Conservation (phyloP, 1,140 invertebrate genomes). For the Rhyacophila brunnea region DNA sequence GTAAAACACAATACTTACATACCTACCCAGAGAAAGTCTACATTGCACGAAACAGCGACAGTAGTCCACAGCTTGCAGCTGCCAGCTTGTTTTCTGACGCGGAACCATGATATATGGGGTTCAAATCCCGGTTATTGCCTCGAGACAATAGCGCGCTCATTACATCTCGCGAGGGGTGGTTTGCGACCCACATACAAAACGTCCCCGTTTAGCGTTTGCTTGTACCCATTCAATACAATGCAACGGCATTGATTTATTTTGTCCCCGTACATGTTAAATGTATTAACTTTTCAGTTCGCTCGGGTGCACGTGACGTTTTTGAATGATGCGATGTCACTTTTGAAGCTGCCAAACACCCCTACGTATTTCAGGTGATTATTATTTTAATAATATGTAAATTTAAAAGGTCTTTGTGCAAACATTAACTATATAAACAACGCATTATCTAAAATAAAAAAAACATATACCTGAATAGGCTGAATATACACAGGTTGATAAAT, state of each 20-base stretch:
- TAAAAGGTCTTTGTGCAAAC: too few species aligned
- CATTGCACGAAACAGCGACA: too few species aligned
- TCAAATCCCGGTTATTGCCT: constrained; percentile 29
- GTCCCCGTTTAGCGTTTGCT: constrained; percentile 23
- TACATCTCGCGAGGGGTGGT: neutral
- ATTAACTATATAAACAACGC: too few species aligned
- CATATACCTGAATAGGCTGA: too few species aligned
- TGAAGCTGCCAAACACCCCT: too few species aligned
- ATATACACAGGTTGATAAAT: too few species aligned
- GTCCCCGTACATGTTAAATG: neutral
- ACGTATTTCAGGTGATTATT: too few species aligned
- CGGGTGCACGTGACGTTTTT: neutral
- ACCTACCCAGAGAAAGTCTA: too few species aligned
- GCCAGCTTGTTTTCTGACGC: constrained; percentile 18
- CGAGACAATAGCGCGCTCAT: constrained; percentile 23
- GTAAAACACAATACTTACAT: too few species aligned
- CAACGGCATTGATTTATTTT: constrained; percentile 26
- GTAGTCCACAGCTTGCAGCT: constrained; percentile 5
- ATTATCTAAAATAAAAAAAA: too few species aligned
- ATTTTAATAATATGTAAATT: too few species aligned
- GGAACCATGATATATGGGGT: constrained; percentile 27
- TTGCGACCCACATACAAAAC: neutral
- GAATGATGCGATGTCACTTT: neutral
- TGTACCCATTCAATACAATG: constrained; percentile 8
- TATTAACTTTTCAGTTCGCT: neutral